Conservation (phyloP, 2,797 vertebrate genomes). For the Epinephelus malabaricus region DNA sequence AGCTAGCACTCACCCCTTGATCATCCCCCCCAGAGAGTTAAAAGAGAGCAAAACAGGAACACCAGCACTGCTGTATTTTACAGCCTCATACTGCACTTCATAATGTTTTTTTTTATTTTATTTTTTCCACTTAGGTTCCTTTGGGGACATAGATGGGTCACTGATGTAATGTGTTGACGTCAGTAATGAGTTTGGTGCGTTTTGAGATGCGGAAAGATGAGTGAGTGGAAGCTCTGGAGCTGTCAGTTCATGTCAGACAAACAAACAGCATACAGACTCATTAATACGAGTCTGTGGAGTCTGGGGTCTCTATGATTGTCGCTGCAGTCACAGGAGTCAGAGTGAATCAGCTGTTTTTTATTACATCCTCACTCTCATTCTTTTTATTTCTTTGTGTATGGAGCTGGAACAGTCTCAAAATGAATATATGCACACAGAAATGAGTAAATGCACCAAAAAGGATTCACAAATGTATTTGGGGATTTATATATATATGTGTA, state of each 20-base stretch:
- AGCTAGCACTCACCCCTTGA: constrained; percentile 55
- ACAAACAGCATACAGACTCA: neutral
- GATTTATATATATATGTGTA: no score
- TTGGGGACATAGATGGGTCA: neutral
- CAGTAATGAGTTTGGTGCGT: constrained; percentile 3
- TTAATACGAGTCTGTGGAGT: constrained; percentile 7
- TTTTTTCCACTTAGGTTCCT: neutral
- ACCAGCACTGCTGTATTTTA: constrained; percentile 13
- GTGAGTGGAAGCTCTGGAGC: neutral
- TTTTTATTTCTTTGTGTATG: no score
- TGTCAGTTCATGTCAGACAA: constrained; percentile 3
- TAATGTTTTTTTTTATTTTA: neutral
- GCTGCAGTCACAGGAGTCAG: constrained; percentile 12
- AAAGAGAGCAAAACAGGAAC: constrained; percentile 39
- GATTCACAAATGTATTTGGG: no score
- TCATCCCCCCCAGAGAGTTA: constrained; percentile 49
- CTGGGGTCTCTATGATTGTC: neutral
- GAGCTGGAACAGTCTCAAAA: no score
- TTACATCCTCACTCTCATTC: neutral
- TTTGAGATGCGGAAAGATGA: neutral
- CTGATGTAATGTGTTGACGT: constrained; percentile 28
- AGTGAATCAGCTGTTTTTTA: constrained; percentile 10
- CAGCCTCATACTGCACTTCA: constrained; percentile 28
- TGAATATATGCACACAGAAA: no score
- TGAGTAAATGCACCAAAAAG: no score